Evolutionary conservation across 1,140 invertebrate species (phyloP), one percentile per base, ranked within the genome.

Genomic region (Tachypleus tridentatus): DNA sequence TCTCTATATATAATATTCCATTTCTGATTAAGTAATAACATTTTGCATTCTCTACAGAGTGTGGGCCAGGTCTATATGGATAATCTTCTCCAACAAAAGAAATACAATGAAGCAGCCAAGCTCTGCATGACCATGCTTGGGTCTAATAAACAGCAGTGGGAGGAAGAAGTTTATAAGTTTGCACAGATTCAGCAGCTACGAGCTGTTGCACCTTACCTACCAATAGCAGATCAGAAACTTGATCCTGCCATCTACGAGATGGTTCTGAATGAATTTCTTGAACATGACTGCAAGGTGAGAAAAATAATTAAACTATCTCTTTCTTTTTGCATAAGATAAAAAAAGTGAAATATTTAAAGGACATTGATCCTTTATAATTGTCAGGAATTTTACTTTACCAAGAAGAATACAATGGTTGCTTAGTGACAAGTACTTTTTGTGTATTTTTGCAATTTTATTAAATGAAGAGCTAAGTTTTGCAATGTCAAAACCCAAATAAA

Each of bases 141-240:
- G 73, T 86, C 86, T 67, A 87, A 95, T 72, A 91, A 91, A 78
- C 81, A 84, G 53, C 79, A 91, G 11, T 99, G 97, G 97, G 94
- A 98, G 77, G 88, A 88, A 72, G 88, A 96, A 78, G 82, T 98
- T 49, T 86, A 88, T 64, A 92, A 93, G 77, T 99, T 99, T 81
- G 86, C 86, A 7, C 82, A 85, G 71, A 84, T 88, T 4, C 84
- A 89, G 69, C 88, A 95, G 70, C 76, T 98, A 7, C 80, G 91
- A 71, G 84, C 87, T 3, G 84, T 99, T 8, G 91, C 91, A 72
- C 81, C 85, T 0, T 95, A 93, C 77, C 80, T 99, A 58, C 84
- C 84, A 4, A 61, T 51, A 9, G 58, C 51, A 47, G 56, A 57
- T 54, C 11, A 29, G 7, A 69, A 51, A 50, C 80, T 98, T 9